Base-by-base conservation (phyloP, 2,888 invertebrate species). In the Folsomia candida region DNA sequence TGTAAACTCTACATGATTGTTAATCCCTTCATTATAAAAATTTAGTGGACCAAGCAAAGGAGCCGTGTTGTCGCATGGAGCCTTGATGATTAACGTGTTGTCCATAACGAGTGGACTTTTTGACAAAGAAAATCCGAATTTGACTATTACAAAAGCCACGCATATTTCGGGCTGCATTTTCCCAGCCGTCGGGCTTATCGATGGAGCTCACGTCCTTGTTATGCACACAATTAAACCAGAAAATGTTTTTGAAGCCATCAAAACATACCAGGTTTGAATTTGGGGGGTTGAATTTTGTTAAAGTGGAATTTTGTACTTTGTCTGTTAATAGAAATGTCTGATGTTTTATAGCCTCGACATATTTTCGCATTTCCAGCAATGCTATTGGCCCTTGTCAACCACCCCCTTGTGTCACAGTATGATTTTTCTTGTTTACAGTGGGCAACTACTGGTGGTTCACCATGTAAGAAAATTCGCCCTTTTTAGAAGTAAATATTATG, bases 361-460 rank as follows among this genome's bases (percentile, higher is more conserved):
- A 68, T 79, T 26, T 79, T 73, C 61, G 76, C 74, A n/a, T 79
- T 79, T 67, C 77, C 77, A 27, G 75, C 77, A n/a, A 76, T 79
- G 61, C 68, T 79, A 0, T 25, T 76, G 11, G 25, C 70, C 27
- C 59, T 79, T 6, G 76, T 78, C 1, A 65, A 71, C 61, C 76
- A 78, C 68, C 69, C 75, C 0, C 74, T 73, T 2, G 75, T 75
- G 18, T 9, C 25, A 0, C 70, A 72, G 2, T 76, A 74, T 54
- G 79, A 79, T 54, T 71, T 74, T 24, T 51, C 58, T 18, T 73
- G 73, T 47, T 2, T 76, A 3, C 67, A 70, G 20, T 4, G 68
- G 25, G 63, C 60, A 20, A 65, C 63, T 0, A 59, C 69, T 54
- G 76, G 76, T 20, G 76, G 76, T 20, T 47, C 64, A 4, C 9